phyloP scores from a whole-genome alignment of 2,113 vertebrate genomes.

The Rhinolophus ferrumequinum region DNA sequence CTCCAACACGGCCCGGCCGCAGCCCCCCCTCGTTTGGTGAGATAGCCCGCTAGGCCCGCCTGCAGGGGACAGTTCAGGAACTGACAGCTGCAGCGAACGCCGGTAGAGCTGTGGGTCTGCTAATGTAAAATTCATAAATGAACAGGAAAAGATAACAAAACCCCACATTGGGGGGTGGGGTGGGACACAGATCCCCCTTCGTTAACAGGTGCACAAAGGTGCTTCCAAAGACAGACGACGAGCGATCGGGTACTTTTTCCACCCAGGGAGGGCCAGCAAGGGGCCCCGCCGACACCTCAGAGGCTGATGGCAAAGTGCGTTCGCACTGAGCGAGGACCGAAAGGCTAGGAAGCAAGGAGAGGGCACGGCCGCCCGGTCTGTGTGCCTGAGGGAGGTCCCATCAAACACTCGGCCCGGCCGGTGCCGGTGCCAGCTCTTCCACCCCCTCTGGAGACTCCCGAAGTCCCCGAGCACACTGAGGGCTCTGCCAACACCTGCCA shows the following conservation, averaged over 20 bases:
- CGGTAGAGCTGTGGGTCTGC: no score
- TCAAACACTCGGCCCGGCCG: background rate
- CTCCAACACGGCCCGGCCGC: no score
- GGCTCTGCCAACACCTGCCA: background rate
- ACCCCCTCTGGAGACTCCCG: accelerated
- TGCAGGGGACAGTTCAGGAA: accelerated
- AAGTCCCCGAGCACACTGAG: accelerated
- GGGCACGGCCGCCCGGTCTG: accelerated
- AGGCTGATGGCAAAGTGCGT: accelerated
- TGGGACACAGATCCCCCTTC: background rate
- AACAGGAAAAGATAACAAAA: background rate
- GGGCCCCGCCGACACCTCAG: background rate
- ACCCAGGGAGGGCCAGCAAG: background rate
- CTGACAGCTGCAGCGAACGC: accelerated
- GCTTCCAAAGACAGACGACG: accelerated
- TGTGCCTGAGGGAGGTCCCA: accelerated
- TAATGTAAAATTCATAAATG: background rate
- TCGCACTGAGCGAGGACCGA: accelerated
- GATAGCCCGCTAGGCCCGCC: no score
- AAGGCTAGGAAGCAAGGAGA: background rate
- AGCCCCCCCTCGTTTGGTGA: no score
- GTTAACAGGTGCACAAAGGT: accelerated
- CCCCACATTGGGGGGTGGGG: no score
- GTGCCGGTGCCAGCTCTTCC: background rate
- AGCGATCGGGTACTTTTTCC: background rate